Evolutionary conservation across 2,888 invertebrate genomes (phyloP).

Genomic region (Chironomus tentans): DNA sequence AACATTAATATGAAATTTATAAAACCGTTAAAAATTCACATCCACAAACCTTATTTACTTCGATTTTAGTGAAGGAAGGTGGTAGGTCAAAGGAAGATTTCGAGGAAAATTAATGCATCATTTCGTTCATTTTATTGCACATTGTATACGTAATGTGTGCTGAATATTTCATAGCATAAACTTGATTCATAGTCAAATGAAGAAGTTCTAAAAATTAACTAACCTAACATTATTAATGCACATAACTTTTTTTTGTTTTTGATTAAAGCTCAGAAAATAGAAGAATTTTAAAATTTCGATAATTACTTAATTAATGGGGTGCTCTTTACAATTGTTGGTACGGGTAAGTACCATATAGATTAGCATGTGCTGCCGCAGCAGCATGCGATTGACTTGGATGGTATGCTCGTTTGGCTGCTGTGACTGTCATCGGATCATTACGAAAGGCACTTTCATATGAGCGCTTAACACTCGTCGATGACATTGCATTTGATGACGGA

Average conservation of each 20-base stretch:
- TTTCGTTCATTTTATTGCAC: neutral
- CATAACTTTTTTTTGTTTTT: neutral
- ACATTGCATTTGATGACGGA: conserved; percentile 2
- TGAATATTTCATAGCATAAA: neutral
- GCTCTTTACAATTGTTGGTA: conserved; percentile 15
- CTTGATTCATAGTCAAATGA: neutral
- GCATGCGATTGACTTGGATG: conserved; percentile 14
- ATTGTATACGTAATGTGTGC: neutral
- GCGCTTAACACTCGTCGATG: conserved; percentile 49
- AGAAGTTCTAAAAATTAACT: neutral
- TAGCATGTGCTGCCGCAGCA: neutral
- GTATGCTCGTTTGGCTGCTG: conserved; percentile 17
- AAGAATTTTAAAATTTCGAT: neutral
- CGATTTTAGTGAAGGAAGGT: no score
- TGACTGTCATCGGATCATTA: conserved; percentile 35
- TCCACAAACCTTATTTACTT: no score
- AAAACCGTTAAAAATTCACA: no score
- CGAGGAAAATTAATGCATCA: no score
- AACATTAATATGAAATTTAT: no score
- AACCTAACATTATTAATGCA: neutral
- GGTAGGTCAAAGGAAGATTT: no score
- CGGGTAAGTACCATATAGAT: conserved; percentile 21
- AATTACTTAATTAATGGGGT: neutral
- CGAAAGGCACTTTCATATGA: conserved; percentile 65
- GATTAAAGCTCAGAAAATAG: neutral